Percentiles rank a stretch among this genome's conserved stretches.
These are phyloP conservation scores for Phocoena sinus DNA, from an alignment of 2,113 vertebrate genomes.

Conservation along the genomic window DNA sequence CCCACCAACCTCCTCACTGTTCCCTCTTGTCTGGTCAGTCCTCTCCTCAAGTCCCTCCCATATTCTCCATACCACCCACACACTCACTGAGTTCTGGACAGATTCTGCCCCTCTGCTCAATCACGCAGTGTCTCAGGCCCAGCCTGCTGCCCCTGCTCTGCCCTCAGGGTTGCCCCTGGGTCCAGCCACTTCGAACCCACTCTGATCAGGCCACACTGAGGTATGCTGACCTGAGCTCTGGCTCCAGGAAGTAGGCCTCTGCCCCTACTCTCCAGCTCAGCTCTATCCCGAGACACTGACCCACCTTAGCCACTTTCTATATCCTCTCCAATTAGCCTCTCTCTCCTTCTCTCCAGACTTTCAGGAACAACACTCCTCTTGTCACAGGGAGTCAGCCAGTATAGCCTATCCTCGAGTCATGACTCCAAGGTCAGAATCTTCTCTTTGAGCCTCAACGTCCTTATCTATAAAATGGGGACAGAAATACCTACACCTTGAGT, in stretches of 20 bases:
- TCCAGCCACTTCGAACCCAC: neutral
- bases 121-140: slow-evolving; percentile 51
- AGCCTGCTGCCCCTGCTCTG: slow-evolving; percentile 35
- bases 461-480: neutral
- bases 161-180: slow-evolving; percentile 41
- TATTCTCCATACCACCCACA: slow-evolving; percentile 30
- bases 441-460: neutral
- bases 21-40: slow-evolving; percentile 26
- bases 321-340: neutral
- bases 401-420: neutral
- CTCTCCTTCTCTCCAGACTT: neutral
- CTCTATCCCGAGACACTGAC: neutral
- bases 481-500: neutral
- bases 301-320: neutral
- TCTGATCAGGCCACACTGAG: neutral
- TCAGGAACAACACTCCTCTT: neutral
- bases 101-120: slow-evolving; percentile 35
- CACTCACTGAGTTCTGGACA: slow-evolving; percentile 33
- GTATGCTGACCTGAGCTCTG: neutral
- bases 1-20: neutral
- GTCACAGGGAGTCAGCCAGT: neutral
- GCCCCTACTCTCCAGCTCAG: neutral
- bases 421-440: neutral
- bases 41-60: neutral
- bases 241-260: neutral